phyloP scores from a whole-genome alignment of 2,888 invertebrate species.

The Glyphotaelius pellucidus region DNA sequence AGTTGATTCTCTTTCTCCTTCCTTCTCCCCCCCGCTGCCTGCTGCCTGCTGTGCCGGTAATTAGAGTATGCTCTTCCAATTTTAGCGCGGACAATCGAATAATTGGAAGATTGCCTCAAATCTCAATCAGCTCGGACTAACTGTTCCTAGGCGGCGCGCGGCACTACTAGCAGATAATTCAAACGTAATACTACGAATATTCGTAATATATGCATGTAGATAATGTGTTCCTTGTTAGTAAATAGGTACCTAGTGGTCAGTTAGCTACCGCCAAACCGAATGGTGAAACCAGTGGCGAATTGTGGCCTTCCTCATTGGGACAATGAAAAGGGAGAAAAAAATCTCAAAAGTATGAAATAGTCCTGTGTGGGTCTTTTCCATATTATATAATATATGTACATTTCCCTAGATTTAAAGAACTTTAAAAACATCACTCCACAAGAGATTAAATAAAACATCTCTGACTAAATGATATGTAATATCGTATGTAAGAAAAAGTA shows the following conservation, averaged over 20 bases:
- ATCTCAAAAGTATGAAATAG: too few relatives aligned
- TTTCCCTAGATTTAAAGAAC: too few relatives aligned
- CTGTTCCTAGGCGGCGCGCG: neutral
- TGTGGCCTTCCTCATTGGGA: too few relatives aligned
- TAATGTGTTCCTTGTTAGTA: neutral
- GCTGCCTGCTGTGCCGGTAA: neutral
- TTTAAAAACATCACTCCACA: too few relatives aligned
- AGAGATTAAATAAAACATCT: too few relatives aligned
- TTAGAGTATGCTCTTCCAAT: neutral
- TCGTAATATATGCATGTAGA: neutral
- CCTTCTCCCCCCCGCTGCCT: neutral
- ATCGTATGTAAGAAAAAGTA: too few relatives aligned
- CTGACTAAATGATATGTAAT: too few relatives aligned
- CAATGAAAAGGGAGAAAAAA: too few relatives aligned
- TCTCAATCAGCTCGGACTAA: neutral
- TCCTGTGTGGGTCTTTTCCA: too few relatives aligned
- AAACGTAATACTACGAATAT: neutral
- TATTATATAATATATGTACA: too few relatives aligned
- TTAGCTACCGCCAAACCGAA: neutral
- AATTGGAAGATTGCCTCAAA: neutral
- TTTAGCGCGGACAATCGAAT: neutral
- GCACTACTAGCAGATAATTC: too few relatives aligned
- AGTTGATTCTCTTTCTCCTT: neutral
- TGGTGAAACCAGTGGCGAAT: neutral
- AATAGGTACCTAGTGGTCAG: neutral